Percentiles rank a stretch among this genome's conserved stretches.
These are phyloP conservation scores for Bombus sylvicola DNA, from an alignment of 1,140 invertebrate genomes.

Conservation along the genomic window DNA sequence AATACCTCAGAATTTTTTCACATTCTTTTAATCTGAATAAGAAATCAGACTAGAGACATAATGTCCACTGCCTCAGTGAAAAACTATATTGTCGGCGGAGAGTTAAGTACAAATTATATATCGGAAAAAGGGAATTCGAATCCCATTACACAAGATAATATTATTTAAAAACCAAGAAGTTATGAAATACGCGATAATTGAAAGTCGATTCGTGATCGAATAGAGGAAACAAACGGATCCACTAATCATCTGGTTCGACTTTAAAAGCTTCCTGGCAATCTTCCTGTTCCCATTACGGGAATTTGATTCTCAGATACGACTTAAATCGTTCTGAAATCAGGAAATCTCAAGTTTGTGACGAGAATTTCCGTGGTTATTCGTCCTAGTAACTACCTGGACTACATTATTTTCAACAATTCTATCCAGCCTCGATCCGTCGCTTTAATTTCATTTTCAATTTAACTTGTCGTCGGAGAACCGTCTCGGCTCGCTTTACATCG, in stretches of 20 bases:
- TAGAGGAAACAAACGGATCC: background rate
- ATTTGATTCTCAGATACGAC: background rate
- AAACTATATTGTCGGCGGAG: too few species aligned
- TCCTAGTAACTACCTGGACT: background rate
- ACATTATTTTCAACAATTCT: constrained; percentile 11
- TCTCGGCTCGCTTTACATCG: background rate
- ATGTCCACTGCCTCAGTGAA: too few species aligned
- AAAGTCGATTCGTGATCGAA: background rate
- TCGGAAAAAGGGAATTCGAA: too few species aligned
- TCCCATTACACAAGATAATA: background rate
- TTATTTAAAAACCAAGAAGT: background rate
- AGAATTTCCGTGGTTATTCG: background rate
- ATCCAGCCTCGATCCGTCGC: too few species aligned
- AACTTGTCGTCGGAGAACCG: background rate
- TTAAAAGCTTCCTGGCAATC: constrained; percentile 11
- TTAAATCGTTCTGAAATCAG: background rate
- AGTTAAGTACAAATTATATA: background rate
- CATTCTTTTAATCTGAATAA: too few species aligned
- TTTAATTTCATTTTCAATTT: constrained; percentile 36
- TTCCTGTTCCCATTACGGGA: background rate
- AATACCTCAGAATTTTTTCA: too few species aligned
- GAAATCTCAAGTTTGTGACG: background rate
- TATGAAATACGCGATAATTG: background rate
- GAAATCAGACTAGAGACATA: too few species aligned
- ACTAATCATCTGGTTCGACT: background rate